Percentiles rank a stretch among this genome's conserved stretches.
These are phyloP conservation scores for Nymphalis c-album DNA, from an alignment of 2,888 invertebrate species.

Conservation along the genomic window DNA sequence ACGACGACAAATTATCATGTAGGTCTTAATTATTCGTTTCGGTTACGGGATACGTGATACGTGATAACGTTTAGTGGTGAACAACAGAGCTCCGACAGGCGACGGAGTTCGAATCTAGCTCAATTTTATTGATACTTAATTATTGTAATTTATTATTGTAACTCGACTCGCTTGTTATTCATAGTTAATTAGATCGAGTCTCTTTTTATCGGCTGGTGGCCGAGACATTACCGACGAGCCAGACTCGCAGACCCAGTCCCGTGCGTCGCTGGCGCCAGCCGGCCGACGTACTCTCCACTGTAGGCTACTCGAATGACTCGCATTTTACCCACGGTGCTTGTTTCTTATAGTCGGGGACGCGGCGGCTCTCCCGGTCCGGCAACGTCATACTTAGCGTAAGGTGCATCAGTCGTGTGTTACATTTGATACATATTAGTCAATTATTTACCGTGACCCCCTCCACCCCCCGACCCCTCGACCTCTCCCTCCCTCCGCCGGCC, in stretches of 20 bases:
- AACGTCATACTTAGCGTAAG: background rate
- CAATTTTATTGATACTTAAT: conserved; percentile 77
- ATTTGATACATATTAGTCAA: conserved; percentile 40
- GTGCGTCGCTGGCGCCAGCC: conserved; percentile 19
- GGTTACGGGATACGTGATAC: conserved; percentile 27
- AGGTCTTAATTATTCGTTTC: conserved; percentile 13
- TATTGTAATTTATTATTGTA: conserved; percentile 55
- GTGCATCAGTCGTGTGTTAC: conserved; percentile 10
- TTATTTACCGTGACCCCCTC: conserved; percentile 36
- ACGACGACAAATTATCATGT: background rate
- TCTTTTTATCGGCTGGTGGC: conserved; percentile 14
- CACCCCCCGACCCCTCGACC: conserved; percentile 2
- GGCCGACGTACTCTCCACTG: conserved; percentile 20
- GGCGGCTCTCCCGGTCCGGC: conserved; percentile 30
- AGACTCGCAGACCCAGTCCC: background rate
- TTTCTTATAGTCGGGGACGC: conserved; percentile 44
- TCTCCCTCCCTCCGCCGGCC: conserved; percentile 35
- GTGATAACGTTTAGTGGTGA: conserved; percentile 39
- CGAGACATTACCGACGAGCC: too few species aligned
- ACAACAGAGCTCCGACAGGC: conserved; percentile 45
- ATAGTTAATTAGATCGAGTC: conserved; percentile 53
- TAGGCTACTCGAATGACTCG: conserved; percentile 61
- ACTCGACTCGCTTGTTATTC: conserved; percentile 69
- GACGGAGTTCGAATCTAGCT: conserved; percentile 69
- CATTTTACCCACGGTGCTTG: conserved; percentile 68